Evolutionary conservation across 2,113 vertebrate species (phyloP).

Genomic region (Nothocercus nigrocapillus): DNA sequence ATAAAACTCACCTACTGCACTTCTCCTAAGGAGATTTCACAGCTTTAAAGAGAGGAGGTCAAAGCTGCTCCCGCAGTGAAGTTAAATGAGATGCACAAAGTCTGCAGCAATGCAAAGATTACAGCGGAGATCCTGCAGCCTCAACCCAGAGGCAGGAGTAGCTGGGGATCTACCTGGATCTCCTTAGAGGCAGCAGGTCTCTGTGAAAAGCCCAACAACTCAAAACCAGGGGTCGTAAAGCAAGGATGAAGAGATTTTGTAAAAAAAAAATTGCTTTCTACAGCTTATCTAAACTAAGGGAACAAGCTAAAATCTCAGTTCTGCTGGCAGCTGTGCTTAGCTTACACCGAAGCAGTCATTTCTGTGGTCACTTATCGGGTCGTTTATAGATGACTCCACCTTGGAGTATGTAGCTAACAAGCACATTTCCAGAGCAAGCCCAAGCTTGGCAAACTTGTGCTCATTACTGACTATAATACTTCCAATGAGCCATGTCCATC

Average conservation of each 20-base stretch:
- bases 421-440: not conserved
- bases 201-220: not conserved
- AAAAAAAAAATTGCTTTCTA: not conserved
- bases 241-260: not conserved
- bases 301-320: not conserved
- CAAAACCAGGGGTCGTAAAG: not conserved
- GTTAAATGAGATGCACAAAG: not conserved
- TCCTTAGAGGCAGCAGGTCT: not conserved
- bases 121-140: not conserved
- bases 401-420: not conserved
- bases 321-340: not conserved
- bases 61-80: not conserved
- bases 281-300: not conserved
- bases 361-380: not conserved
- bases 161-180: not conserved
- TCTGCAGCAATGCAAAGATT: not conserved
- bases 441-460: not conserved
- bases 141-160: not conserved
- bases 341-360: fast-evolving
- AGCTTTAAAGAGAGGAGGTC: not conserved
- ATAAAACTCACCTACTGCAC: not conserved
- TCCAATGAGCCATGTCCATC: not conserved
- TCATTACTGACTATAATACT: not conserved
- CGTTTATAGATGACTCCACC: not conserved
- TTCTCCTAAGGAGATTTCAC: not conserved